Conservation (phyloP, 2,888 invertebrate species). For the Cephus rjabovi region DNA sequence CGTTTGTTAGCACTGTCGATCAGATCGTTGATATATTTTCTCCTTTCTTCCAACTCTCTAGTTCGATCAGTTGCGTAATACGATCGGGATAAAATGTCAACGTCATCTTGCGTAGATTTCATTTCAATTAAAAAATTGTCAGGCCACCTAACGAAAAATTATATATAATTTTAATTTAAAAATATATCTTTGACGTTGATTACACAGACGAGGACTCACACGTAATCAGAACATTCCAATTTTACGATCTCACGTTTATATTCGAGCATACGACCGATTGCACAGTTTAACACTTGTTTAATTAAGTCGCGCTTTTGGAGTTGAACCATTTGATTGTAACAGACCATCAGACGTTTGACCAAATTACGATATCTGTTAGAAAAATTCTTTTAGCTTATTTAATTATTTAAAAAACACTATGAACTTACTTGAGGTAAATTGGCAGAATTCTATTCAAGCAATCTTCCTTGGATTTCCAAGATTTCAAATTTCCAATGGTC, state of each 20-base stretch:
- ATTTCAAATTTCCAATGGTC: constrained; percentile 21
- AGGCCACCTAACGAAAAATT: constrained; percentile 71
- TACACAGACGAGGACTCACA: constrained; percentile 34
- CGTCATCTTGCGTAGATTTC: constrained; percentile 76
- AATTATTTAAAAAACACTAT: neutral
- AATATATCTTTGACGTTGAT: neutral
- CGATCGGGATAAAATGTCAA: constrained; percentile 74
- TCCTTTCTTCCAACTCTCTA: constrained; percentile 44
- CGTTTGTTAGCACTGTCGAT: constrained; percentile 39
- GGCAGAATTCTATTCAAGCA: constrained; percentile 38
- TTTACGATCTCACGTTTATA: constrained; percentile 71
- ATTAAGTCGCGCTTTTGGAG: constrained; percentile 72
- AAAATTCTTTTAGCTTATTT: neutral
- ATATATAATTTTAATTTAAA: constrained; percentile 1
- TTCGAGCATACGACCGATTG: constrained; percentile 72
- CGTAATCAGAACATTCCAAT: constrained; percentile 71
- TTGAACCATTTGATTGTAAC: constrained; percentile 74
- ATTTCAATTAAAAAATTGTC: constrained; percentile 78
- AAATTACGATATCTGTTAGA: constrained; percentile 51
- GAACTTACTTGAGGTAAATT: constrained; percentile 47
- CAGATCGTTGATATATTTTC: constrained; percentile 46
- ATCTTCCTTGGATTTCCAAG: constrained; percentile 17
- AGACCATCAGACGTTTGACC: constrained; percentile 67
- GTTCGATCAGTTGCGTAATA: constrained; percentile 73
- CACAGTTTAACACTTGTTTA: constrained; percentile 71